Evolutionary conservation across 64 coral and sea anemone species (phyloP), one percentile per base, ranked within the genome.

Genomic region (Montipora efflorescens): DNA sequence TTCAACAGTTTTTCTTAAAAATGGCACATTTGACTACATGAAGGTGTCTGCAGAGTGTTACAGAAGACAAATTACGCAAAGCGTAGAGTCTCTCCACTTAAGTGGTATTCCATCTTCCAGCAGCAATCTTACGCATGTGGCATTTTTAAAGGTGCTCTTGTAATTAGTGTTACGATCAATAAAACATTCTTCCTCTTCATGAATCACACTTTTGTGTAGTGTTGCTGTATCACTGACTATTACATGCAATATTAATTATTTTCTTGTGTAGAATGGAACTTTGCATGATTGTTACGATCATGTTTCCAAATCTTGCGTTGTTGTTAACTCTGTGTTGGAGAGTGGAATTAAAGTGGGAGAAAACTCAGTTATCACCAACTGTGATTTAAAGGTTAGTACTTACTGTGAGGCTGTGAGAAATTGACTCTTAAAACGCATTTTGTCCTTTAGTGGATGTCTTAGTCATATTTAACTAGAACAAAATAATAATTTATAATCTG

Each of bases 21-120:
- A 85, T 12, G 94, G 80, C 5, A 44, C 82, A 5, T 98, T 91
- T 93, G 82, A 95, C 23, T 98, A 98, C 90, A 98, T 98, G 93
- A 8, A 22, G 5, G 87, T 87, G 15, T 57, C 44, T 12, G 96
- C 91, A 13, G 62, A 81, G 61, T 95, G 91, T 71, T 95, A 98
- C 88, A 80, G 91, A 77, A 76, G 77, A 43, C 96, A 95, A 64
- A 82, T 98, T 43, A 70, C 78, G 7, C 49, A 80, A n/a, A 89
- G 90, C 21, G 18, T 90, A 1, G 77, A 79, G 44, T 6, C 20
- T 21, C 68, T 71, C 5, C 47, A 73, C 28, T 71, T 67, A 59
- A 79, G 80, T 28, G 49, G 59, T 19, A 43, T 90, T 5, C 66
- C 48, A 4, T 95, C 73, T 89, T 57, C 82, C 12, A 2, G 68